phyloP scores from a whole-genome alignment of 2,797 vertebrate genomes.

The Gymnopithys bicolor region DNA sequence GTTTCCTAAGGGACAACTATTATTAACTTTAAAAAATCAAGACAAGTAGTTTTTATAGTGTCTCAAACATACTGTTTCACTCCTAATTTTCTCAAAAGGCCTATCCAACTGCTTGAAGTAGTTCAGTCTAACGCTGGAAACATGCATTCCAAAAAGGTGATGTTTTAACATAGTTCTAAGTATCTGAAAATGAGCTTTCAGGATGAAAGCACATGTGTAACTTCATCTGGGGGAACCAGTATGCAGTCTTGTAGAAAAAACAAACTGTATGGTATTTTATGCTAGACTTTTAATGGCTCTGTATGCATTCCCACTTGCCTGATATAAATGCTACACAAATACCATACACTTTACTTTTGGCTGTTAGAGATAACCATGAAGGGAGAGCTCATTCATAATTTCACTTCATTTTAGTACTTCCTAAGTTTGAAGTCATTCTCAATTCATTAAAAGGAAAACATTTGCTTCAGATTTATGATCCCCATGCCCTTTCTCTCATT shows the following conservation, averaged over 20 bases:
- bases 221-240: constrained; percentile 29
- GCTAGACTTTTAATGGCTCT: constrained; percentile 24
- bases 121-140: constrained; percentile 21
- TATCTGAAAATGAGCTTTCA: constrained; percentile 50
- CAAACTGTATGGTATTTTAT: background rate
- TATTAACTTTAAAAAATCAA: constrained; percentile 12
- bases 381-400: constrained; percentile 56
- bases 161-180: constrained; percentile 50
- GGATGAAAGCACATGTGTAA: constrained; percentile 17
- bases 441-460: constrained; percentile 47
- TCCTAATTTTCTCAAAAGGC: constrained; percentile 28
- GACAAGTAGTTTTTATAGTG: background rate
- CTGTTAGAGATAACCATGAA: constrained; percentile 36
- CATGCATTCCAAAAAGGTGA: constrained; percentile 37
- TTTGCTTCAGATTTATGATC: constrained; percentile 13
- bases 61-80: background rate
- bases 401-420: constrained; percentile 37
- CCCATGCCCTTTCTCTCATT: constrained; percentile 49
- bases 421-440: constrained; percentile 50
- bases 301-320: constrained; percentile 34
- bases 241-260: constrained; percentile 24
- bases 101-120: constrained; percentile 27
- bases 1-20: constrained; percentile 35
- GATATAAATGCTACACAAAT: constrained; percentile 47
- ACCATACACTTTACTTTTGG: constrained; percentile 5